These are phyloP conservation scores for Dolichoris vasculosae DNA, from an alignment of 1,140 invertebrate species.

Conservation along the genomic window DNA sequence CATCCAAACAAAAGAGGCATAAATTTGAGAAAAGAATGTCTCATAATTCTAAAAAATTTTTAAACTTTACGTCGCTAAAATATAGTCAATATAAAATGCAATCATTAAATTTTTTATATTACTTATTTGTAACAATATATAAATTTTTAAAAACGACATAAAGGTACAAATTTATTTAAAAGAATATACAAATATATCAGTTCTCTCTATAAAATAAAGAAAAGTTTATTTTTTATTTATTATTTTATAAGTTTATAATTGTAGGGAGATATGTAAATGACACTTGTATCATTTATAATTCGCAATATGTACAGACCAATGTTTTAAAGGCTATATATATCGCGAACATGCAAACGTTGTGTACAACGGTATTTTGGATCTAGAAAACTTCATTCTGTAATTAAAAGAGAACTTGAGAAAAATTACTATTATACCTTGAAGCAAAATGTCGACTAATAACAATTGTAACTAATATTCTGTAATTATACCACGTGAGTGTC, in stretches of 20 bases:
- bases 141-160: conserved; percentile 44
- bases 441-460: background rate
- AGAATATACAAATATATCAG: conserved; percentile 49
- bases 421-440: background rate
- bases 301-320: conserved; percentile 39
- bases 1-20: conserved; percentile 23
- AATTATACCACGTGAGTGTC: background rate
- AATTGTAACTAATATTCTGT: background rate
- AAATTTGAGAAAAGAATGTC: conserved; percentile 37
- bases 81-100: conserved; percentile 45
- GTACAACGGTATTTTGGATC: background rate
- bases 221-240: conserved; percentile 53
- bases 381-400: background rate
- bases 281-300: conserved; percentile 50
- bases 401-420: background rate
- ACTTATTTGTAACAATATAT: conserved; percentile 40
- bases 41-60: conserved; percentile 44
- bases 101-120: conserved; percentile 38
- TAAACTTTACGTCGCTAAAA: conserved; percentile 49
- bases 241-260: conserved; percentile 52
- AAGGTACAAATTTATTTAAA: conserved; percentile 50
- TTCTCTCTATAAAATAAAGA: conserved; percentile 55
- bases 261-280: conserved; percentile 46
- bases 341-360: background rate
- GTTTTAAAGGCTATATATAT: conserved; percentile 15